Base-by-base conservation (phyloP, 2,888 invertebrate genomes). In the Oxyteleia sp. region DNA sequence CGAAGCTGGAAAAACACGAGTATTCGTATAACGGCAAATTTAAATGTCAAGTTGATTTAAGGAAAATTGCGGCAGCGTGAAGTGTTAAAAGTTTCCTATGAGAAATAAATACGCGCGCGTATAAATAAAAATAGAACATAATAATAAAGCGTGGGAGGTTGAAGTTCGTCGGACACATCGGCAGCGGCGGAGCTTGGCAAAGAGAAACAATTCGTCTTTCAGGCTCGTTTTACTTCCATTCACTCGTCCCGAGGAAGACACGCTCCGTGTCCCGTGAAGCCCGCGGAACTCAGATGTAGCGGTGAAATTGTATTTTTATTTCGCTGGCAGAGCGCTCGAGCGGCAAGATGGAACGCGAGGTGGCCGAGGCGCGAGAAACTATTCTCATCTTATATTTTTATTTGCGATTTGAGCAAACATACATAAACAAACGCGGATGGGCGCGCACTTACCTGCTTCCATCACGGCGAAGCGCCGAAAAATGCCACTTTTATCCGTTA, bases 121-220 rank as follows among this genome's bases (percentile, higher is more conserved):
- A 49, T 55, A 64, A 38, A 75, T 15, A 64, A 57, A 26, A 57
- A 43, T 41, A 20, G 29, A 49, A 16, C 20, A 68, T 13, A 32
- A 59, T 49, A 61, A 41, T 11, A 57, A 57, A 71, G 26, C 59
- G 38, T 26, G 26, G 16, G 59, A 38, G 18, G 71, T 49, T 49
- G 49, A 66, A 57, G 32, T 43, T 51, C 20, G 49, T 68, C 11
- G 55, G 68, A 76, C 51, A 35, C 47, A 51, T 72, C 49, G 61
- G 20, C 71, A 61, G 38, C 49, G 23, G 11, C 4, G 43, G n/a
- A 8, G 68, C 18, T 57, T 13, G n/a, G 59, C 57, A 43, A 45
- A 68, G 32, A 76, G 76, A 76, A 76, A 68, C 59, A 68, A 68
- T 76, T 68, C 51, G 59, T 76, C 66, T 76, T 76, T 76, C 76